Base-by-base conservation (phyloP, 2,888 invertebrate species). In the Drosophila buzzatii region DNA sequence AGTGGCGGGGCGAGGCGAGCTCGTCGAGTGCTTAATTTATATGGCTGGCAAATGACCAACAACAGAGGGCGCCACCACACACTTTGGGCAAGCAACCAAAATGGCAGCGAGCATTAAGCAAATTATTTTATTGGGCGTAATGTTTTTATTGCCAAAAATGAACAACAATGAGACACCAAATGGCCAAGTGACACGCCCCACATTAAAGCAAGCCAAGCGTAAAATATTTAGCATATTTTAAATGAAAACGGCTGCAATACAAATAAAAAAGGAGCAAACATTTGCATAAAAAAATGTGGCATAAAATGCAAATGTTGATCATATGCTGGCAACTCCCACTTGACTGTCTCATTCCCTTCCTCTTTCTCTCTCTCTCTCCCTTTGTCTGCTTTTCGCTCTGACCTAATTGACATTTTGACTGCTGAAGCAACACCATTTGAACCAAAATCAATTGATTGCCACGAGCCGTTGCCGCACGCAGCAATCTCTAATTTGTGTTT, bases 111-210 rank as follows among this genome's bases (percentile, higher is more conserved):
- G 79, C 77, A 79, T 79, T 76, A 79, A 63, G 76, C 58, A 85
- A 90, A 91, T 91, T 92, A 87, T 91, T 91, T 92, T 90, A 91
- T 91, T 87, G 82, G 73, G 86, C 91, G 83, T 89, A 90, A 90
- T 89, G 92, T 85, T 90, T 92, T 91, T 91, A 90, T 89, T 85
- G 72, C 65, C 60, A 27, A 53, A 56, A 74, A 74, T 79, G 74
- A 49, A 59, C 88, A 76, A 78, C 67, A 85, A 88, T 73, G 79
- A 74, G 73, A 70, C 71, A 76, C 70, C 80, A 70, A 71, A 81
- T 83, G 79, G 74, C 65, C 65, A 27, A 41, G 45, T 10, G 41
- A 31, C 47, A 51, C 27, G 39, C 18, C 44, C 20, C 44, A 18
- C 64, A 66, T 72, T 72, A 72, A 72, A 72, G 68, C 65, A 23